Conservation (phyloP, 2,797 vertebrate genomes). For the Spinibarbus caldwelli region DNA sequence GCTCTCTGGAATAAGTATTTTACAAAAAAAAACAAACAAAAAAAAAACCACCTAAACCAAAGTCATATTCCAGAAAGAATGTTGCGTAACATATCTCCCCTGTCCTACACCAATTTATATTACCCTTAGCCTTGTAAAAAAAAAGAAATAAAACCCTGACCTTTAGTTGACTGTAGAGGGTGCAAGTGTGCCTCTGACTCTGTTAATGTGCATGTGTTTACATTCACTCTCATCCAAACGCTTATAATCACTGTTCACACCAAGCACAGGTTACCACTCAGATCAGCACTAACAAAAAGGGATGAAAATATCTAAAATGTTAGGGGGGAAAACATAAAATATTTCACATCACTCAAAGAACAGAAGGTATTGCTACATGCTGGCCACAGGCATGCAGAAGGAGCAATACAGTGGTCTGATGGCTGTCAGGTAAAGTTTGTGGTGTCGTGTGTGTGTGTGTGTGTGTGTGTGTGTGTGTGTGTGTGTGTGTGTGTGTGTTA, state of each 20-base stretch:
- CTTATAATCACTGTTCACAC: constrained; percentile 41
- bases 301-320: constrained; percentile 52
- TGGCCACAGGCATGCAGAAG: constrained; percentile 64
- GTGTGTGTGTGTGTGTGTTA: constrained; percentile 53
- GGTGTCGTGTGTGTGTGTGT: constrained; percentile 53
- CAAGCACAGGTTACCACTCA: constrained; percentile 52
- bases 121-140: neutral
- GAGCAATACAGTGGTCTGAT: constrained; percentile 63
- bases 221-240: constrained; percentile 2
- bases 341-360: constrained; percentile 54
- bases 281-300: constrained; percentile 62
- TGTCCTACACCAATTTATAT: neutral
- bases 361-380: constrained; percentile 66
- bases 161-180: constrained; percentile 46
- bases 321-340: constrained; percentile 54
- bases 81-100: neutral
- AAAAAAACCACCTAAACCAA: neutral
- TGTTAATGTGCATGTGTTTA: neutral
- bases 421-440: constrained; percentile 56
- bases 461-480: constrained; percentile 57
- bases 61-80: neutral
- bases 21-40: neutral
- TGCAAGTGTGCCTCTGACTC: constrained; percentile 2
- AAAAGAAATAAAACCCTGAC: too few species aligned
- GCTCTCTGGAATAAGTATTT: neutral